A percentile compares a stretch with the other conserved stretches of the same genome.
Evolutionary conservation across 2,797 vertebrate species (phyloP).

Genomic region (Notamacropus eugenii): DNA sequence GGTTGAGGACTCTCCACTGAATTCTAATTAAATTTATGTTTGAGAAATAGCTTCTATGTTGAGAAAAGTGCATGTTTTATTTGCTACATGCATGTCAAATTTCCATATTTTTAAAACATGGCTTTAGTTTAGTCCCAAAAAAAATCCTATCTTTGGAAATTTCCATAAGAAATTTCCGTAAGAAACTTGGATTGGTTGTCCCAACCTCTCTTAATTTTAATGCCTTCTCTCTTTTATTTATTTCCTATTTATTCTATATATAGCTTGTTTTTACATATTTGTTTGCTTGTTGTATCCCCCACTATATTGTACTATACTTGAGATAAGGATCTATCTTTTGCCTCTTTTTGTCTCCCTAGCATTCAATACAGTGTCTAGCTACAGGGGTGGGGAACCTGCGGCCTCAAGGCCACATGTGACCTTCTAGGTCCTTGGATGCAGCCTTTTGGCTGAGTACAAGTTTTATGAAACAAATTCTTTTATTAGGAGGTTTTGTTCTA

Average conservation of each 20-base stretch:
- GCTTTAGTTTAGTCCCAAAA: not conserved
- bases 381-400: too few species aligned
- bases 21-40: constrained; percentile 56
- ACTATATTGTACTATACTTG: not conserved
- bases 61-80: constrained; percentile 66
- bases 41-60: constrained; percentile 60
- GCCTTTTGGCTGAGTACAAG: too few species aligned
- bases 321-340: not conserved
- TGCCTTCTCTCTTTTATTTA: not conserved
- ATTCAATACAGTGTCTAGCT: not conserved
- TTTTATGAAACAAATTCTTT: too few species aligned
- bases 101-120: constrained; percentile 25
- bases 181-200: too few species aligned
- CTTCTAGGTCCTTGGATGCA: too few species aligned
- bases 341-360: not conserved
- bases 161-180: too few species aligned
- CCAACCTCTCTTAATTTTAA: not conserved
- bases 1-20: constrained; percentile 42
- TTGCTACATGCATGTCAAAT: constrained; percentile 16
- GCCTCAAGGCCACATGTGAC: too few species aligned
- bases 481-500: too few species aligned
- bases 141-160: not conserved
- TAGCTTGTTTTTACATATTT: not conserved
- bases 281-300: not conserved
- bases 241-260: not conserved